Conservation (phyloP, 2,113 vertebrate species). For the Pelvicachromis taeniatus region DNA sequence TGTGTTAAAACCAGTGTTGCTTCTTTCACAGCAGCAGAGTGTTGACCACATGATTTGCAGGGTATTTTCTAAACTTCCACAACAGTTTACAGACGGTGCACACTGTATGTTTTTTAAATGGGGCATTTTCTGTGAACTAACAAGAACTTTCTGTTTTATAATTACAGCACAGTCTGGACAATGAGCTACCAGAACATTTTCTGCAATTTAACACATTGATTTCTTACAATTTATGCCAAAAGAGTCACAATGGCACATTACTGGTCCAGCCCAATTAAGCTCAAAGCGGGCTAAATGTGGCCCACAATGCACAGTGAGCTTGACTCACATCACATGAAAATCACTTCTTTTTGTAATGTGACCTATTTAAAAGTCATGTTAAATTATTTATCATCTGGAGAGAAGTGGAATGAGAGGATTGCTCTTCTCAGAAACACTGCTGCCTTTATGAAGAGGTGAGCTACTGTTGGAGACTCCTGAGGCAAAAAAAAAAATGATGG, state of each 20-base stretch:
- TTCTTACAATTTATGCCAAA: not conserved
- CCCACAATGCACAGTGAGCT: not conserved
- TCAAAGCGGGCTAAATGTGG: not conserved
- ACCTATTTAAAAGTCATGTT: not conserved
- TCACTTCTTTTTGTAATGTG: not conserved
- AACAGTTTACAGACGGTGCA: not conserved
- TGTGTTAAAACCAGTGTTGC: not conserved
- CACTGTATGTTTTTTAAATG: not conserved
- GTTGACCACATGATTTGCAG: not conserved
- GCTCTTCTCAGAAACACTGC: slow-evolving; percentile 1
- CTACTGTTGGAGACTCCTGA: slow-evolving; percentile 2
- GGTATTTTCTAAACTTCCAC: no score
- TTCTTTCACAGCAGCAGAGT: not conserved
- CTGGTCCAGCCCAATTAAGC: not conserved
- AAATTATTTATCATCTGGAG: not conserved
- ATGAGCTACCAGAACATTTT: not conserved
- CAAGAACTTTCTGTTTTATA: not conserved
- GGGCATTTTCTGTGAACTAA: not conserved
- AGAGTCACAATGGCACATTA: not conserved
- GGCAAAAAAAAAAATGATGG: not conserved
- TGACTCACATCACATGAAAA: not conserved
- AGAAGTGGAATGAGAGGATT: not conserved
- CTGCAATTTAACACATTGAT: not conserved
- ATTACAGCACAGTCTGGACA: not conserved
- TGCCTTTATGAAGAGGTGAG: slow-evolving; percentile 15